Conservation (phyloP, 2,797 vertebrate species). For the Sphenopsis melanotis region DNA sequence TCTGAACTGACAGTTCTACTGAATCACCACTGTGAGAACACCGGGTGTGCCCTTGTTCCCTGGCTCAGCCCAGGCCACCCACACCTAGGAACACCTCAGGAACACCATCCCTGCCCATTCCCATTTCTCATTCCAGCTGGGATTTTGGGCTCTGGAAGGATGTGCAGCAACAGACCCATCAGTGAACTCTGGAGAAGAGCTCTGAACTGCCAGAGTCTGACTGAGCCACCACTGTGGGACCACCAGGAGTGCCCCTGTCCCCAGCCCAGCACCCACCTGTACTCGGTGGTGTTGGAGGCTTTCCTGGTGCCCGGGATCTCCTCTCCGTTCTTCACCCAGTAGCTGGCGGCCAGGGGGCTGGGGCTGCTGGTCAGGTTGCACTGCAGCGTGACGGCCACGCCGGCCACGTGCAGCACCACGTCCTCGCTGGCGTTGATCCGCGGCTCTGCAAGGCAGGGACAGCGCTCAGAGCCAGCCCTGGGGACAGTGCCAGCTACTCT, state of each 20-base stretch:
- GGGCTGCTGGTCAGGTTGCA: conserved; percentile 92
- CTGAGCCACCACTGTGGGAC: background rate
- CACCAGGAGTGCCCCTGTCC: background rate
- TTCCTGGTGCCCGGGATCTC: conserved; percentile 85
- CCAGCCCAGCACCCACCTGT: background rate
- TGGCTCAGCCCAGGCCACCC: too few species aligned
- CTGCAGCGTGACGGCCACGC: conserved; percentile 76
- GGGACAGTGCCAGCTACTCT: accelerated
- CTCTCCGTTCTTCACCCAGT: conserved; percentile 93
- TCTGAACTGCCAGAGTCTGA: too few species aligned
- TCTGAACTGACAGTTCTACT: too few species aligned
- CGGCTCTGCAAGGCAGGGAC: conserved; percentile 87
- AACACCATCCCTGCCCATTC: too few species aligned
- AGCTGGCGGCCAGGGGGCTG: conserved; percentile 80
- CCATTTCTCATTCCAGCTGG: too few species aligned
- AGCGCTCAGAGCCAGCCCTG: accelerated
- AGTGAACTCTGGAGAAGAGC: too few species aligned
- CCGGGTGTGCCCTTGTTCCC: too few species aligned
- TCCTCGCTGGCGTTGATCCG: conserved; percentile 90
- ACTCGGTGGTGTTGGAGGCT: conserved; percentile 73
- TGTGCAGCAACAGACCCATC: too few species aligned
- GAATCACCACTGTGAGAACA: too few species aligned
- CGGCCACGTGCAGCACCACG: conserved; percentile 73
- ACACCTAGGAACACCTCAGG: too few species aligned
- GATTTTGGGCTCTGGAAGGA: accelerated